Conservation (phyloP, 2,888 invertebrate genomes). For the Furcula furcula region DNA sequence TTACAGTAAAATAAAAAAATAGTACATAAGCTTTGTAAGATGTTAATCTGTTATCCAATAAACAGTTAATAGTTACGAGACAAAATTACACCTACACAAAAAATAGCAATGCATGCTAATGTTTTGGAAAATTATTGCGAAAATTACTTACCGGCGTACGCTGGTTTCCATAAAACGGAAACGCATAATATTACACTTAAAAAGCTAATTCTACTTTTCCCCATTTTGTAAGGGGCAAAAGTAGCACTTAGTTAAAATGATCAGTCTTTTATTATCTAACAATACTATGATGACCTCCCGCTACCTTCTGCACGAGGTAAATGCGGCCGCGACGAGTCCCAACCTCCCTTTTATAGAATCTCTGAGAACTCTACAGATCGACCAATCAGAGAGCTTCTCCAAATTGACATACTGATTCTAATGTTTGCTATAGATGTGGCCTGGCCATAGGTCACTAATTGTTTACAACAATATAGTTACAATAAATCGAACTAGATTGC, state of each 20-base stretch:
- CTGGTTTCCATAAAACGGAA: constrained; percentile 73
- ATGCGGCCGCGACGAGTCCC: constrained; percentile 42
- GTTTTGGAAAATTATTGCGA: too few species aligned
- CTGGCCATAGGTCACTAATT: constrained; percentile 21
- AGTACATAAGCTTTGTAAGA: too few species aligned
- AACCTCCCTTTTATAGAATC: constrained; percentile 56
- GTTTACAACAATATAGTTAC: too few species aligned
- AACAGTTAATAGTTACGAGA: background rate
- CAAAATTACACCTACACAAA: constrained; percentile 2
- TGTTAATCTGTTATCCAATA: background rate
- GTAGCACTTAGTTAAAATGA: constrained; percentile 44
- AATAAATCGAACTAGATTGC: background rate
- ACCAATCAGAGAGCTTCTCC: constrained; percentile 24
- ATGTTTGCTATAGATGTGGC: constrained; percentile 25
- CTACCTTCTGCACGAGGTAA: constrained; percentile 59
- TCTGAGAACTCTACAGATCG: too few species aligned
- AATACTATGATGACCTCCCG: constrained; percentile 61
- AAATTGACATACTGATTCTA: constrained; percentile 24
- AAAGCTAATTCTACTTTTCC: constrained; percentile 44
- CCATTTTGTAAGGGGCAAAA: constrained; percentile 47
- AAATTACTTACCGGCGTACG: constrained; percentile 57
- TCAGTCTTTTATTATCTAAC: constrained; percentile 63
- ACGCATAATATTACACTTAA: constrained; percentile 65
- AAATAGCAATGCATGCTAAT: too few species aligned
- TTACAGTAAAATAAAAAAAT: too few species aligned